A percentile compares a stretch with the other conserved stretches of the same genome.
Evolutionary conservation across 92 coral and sea anemone species (phyloP).

Genomic region (Montipora capitata): DNA sequence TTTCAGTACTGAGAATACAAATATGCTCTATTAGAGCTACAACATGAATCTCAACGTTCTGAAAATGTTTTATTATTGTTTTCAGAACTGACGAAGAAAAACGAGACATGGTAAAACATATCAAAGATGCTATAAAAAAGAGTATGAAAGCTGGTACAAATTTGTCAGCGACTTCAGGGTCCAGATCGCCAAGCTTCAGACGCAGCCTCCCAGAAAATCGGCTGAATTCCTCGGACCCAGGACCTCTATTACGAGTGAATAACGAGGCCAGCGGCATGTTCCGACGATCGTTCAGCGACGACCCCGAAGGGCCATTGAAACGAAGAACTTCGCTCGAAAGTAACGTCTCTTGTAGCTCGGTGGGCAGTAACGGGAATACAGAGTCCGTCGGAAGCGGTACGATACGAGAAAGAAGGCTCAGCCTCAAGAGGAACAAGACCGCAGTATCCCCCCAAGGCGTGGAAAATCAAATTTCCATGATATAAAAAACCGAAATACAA

Average conservation of each 20-base stretch:
- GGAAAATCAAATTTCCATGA: conserved; percentile 56
- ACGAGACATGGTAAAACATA: conserved; percentile 83
- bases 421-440: conserved; percentile 29
- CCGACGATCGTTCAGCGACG: conserved; percentile 92
- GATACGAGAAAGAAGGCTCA: conserved; percentile 22
- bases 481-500: not conserved
- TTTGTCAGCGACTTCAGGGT: conserved; percentile 49
- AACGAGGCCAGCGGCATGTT: conserved; percentile 32
- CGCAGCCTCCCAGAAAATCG: conserved; percentile 57
- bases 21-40: too few relatives aligned
- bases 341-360: conserved; percentile 35
- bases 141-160: conserved; percentile 89
- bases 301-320: conserved; percentile 80
- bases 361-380: conserved; percentile 4
- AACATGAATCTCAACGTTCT: too few relatives aligned
- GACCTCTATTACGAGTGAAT: conserved; percentile 64
- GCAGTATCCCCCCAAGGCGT: conserved; percentile 47
- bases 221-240: conserved; percentile 76
- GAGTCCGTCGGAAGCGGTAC: conserved; percentile 26
- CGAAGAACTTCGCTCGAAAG: conserved; percentile 79
- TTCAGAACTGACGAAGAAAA: conserved; percentile 90
- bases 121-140: conserved; percentile 92
- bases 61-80: not conserved
- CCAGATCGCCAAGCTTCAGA: conserved; percentile 84
- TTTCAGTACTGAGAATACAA: too few relatives aligned